Evolutionary conservation across 2,888 invertebrate species (phyloP).

Genomic region (Notocelia uddmanniana): DNA sequence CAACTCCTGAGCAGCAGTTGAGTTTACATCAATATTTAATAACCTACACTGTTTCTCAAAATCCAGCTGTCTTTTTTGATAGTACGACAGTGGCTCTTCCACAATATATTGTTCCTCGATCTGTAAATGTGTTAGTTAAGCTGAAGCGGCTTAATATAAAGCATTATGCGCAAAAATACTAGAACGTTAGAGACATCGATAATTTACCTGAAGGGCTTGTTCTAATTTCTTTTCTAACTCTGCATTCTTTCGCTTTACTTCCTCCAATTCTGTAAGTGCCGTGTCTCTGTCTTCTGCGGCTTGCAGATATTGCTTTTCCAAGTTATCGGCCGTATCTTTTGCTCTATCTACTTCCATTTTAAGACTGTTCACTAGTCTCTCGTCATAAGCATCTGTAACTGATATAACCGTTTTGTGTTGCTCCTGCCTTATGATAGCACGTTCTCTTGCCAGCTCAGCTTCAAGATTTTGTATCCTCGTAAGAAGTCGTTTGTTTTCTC

Average conservation of each 20-base stretch:
- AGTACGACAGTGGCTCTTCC: slow-evolving; percentile 79
- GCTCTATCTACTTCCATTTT: slow-evolving; percentile 92
- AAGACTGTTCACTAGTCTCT: slow-evolving; percentile 88
- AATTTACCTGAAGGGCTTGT: slow-evolving; percentile 86
- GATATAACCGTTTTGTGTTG: slow-evolving; percentile 84
- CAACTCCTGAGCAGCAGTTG: slow-evolving; percentile 71
- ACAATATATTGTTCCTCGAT: slow-evolving; percentile 66
- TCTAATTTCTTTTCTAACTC: slow-evolving; percentile 92
- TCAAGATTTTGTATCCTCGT: slow-evolving; percentile 93
- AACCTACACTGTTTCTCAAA: slow-evolving; percentile 82
- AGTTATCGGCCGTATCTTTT: slow-evolving; percentile 91
- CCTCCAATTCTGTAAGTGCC: slow-evolving; percentile 91
- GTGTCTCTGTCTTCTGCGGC: slow-evolving; percentile 92
- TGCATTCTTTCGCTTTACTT: slow-evolving; percentile 91
- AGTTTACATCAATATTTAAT: slow-evolving; percentile 74
- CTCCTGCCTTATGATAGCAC: slow-evolving; percentile 82
- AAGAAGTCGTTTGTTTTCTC: slow-evolving; percentile 94
- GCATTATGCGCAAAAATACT: neutral
- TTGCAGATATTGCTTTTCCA: slow-evolving; percentile 92
- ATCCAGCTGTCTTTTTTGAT: slow-evolving; percentile 78
- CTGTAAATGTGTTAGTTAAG: slow-evolving; percentile 72
- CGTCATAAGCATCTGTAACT: slow-evolving; percentile 86
- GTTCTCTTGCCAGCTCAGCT: slow-evolving; percentile 91
- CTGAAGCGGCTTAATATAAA: slow-evolving; percentile 42
- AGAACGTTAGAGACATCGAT: neutral